These are phyloP conservation scores for Piprites chloris DNA, from an alignment of 2,113 vertebrate genomes.

Conservation along the genomic window DNA sequence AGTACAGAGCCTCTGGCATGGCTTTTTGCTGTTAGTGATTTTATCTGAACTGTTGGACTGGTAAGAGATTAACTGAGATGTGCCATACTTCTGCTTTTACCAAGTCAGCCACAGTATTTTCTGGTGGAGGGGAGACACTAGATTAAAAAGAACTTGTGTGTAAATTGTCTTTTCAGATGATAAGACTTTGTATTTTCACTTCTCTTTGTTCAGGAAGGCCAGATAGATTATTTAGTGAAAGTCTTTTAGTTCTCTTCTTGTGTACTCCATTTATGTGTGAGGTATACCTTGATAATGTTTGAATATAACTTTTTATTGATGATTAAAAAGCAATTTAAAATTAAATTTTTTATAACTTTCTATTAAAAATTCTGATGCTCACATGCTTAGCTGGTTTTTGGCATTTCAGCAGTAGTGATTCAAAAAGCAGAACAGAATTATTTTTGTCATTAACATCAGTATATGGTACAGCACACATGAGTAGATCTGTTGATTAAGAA, in stretches of 20 bases:
- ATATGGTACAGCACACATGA: neutral
- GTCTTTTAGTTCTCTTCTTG: neutral
- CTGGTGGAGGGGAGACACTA: neutral
- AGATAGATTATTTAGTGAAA: neutral
- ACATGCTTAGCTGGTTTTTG: neutral
- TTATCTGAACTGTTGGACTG: neutral
- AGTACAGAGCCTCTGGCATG: neutral
- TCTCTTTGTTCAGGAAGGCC: neutral
- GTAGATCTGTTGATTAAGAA: neutral
- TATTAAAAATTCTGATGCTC: neutral
- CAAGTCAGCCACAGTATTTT: neutral
- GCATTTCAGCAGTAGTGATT: neutral
- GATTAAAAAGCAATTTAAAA: neutral
- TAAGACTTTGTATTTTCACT: neutral
- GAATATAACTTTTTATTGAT: neutral
- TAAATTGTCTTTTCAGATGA: neutral
- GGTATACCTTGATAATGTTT: neutral
- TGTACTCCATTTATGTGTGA: neutral
- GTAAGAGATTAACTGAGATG: neutral
- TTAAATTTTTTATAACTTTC: neutral
- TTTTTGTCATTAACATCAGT: neutral
- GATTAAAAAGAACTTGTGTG: neutral
- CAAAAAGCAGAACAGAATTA: neutral
- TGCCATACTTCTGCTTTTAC: neutral
- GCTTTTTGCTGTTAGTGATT: neutral